Conservation (phyloP, 2,113 vertebrate species). For the Calidris pugnax region DNA sequence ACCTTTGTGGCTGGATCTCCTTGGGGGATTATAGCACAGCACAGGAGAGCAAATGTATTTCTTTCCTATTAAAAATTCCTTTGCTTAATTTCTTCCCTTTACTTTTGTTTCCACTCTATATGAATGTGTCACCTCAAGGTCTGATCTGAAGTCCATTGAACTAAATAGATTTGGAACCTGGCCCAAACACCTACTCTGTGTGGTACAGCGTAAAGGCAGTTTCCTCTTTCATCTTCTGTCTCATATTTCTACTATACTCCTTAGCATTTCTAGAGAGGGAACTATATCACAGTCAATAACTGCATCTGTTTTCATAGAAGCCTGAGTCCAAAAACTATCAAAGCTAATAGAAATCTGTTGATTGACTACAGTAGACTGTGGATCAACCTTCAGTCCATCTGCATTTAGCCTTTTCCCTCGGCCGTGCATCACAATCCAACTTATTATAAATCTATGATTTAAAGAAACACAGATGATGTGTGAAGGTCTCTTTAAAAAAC, state of each 20-base stretch:
- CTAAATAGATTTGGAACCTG: constrained; percentile 8
- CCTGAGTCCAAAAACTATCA: neutral
- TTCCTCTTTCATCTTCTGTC: constrained; percentile 30
- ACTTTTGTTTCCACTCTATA: neutral
- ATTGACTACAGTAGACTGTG: neutral
- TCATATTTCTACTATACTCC: constrained; percentile 12
- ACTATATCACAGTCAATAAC: neutral
- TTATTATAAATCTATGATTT: neutral
- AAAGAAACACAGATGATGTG: constrained; percentile 12
- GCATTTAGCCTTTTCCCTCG: neutral
- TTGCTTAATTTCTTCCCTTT: neutral
- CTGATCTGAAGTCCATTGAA: constrained; percentile 39
- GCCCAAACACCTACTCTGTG: constrained; percentile 49
- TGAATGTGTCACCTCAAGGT: constrained; percentile 2
- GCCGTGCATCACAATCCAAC: neutral
- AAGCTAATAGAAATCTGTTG: constrained; percentile 9
- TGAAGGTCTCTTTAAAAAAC: neutral
- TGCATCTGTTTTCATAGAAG: constrained; percentile 18
- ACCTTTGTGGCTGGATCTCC: neutral
- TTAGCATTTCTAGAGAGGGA: neutral
- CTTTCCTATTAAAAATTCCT: constrained; percentile 16
- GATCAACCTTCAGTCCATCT: neutral
- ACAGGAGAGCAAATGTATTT: neutral
- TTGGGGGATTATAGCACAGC: neutral
- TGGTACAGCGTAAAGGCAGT: neutral